Evolutionary conservation across 2,113 vertebrate genomes (phyloP).

Genomic region (Cebidichthys violaceus): DNA sequence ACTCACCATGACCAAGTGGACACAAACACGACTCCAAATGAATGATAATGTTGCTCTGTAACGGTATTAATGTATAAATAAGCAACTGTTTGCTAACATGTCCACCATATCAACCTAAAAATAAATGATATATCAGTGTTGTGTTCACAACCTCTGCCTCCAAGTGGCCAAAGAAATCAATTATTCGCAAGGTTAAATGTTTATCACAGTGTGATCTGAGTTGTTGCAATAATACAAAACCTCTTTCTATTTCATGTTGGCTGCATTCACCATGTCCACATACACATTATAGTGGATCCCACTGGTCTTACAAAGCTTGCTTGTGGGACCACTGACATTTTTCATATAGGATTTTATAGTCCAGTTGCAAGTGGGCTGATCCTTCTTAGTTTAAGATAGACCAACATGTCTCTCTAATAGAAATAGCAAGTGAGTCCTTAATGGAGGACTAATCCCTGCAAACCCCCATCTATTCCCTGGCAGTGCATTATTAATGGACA

Average conservation of each 20-base stretch:
- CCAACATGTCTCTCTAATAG: constrained; percentile 68
- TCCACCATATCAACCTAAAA: neutral
- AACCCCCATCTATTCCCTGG: constrained; percentile 68
- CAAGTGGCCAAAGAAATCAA: too few relatives aligned
- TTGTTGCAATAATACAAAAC: neutral
- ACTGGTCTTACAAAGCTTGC: constrained; percentile 16
- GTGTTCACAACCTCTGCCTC: too few relatives aligned
- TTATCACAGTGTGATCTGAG: neutral
- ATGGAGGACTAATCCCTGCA: constrained; percentile 74
- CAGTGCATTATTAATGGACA: constrained; percentile 79
- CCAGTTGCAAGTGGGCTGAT: constrained; percentile 69
- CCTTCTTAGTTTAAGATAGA: constrained; percentile 66
- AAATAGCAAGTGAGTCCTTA: constrained; percentile 76
- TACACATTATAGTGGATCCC: neutral
- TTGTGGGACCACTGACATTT: constrained; percentile 39
- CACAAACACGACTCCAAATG: neutral
- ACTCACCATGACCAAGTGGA: neutral
- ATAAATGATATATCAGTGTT: too few relatives aligned
- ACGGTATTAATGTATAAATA: neutral
- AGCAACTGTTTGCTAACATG: neutral
- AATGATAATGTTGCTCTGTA: neutral
- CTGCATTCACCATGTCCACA: neutral
- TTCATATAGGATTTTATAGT: constrained; percentile 58
- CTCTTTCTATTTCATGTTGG: constrained; percentile 5
- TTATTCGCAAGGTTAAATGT: constrained; percentile 6